A percentile compares a stretch with the other conserved stretches of the same genome.
Conservation (phyloP, 2,888 invertebrate species). For the Callyntrura guangdongensis region DNA sequence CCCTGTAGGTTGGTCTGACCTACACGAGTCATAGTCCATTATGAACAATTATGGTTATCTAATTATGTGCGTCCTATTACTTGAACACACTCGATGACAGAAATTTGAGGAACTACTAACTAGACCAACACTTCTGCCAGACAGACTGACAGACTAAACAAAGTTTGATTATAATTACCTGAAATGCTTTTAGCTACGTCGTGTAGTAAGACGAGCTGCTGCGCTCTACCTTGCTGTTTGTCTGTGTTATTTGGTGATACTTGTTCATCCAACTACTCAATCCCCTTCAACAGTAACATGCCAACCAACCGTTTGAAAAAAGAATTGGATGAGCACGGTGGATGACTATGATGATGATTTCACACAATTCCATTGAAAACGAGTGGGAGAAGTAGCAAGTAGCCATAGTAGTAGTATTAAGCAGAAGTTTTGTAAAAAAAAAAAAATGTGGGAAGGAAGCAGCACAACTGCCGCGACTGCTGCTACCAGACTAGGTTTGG, state of each 20-base stretch:
- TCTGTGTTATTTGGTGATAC: neutral
- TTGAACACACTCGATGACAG: too few species aligned
- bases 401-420: neutral
- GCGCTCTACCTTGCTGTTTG: constrained; percentile 12
- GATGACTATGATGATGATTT: constrained; percentile 16
- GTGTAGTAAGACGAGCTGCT: too few species aligned
- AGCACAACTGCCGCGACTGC: neutral
- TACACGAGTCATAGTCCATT: too few species aligned
- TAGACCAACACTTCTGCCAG: too few species aligned
- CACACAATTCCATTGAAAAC: constrained; percentile 35
- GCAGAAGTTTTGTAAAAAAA: too few species aligned
- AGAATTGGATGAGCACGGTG: neutral
- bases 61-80: too few species aligned
- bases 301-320: constrained; percentile 10
- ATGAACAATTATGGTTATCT: too few species aligned
- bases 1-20: too few species aligned
- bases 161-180: too few species aligned
- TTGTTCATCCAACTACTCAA: neutral
- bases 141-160: neutral
- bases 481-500: neutral
- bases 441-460: too few species aligned
- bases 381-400: neutral
- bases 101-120: too few species aligned
- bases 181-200: neutral
- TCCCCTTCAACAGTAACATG: neutral